Evolutionary conservation across 2,113 vertebrate genomes (phyloP).

Genomic region (Gallinago jamesoni): DNA sequence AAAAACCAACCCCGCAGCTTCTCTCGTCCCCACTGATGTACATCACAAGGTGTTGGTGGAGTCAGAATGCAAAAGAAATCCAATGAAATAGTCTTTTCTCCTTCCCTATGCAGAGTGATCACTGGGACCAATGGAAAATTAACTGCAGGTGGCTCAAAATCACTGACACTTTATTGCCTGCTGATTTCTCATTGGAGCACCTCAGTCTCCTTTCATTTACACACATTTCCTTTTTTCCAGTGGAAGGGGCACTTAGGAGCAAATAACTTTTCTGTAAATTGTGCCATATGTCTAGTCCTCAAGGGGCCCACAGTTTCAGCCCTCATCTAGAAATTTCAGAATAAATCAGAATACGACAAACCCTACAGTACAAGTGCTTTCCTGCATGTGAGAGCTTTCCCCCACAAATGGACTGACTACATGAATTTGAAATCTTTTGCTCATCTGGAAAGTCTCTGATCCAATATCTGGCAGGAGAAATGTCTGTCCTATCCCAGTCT

Average conservation of each 20-base stretch:
- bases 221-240: not conserved
- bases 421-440: slow-evolving; percentile 12
- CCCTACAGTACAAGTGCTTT: not conserved
- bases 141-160: slow-evolving; percentile 46
- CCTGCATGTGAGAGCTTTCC: not conserved
- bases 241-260: not conserved
- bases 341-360: not conserved
- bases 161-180: slow-evolving; percentile 15
- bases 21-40: not conserved
- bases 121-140: slow-evolving; percentile 29
- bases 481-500: not conserved
- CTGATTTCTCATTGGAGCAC: slow-evolving; percentile 40
- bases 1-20: not conserved
- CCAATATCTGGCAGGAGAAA: not conserved
- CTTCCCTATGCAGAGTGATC: not conserved
- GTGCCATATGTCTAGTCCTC: not conserved
- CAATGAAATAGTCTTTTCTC: not conserved
- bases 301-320: not conserved
- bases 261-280: slow-evolving; percentile 33
- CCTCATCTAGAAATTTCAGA: slow-evolving; percentile 24
- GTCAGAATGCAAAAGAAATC: not conserved
- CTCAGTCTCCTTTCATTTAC: slow-evolving; percentile 30
- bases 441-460: not conserved
- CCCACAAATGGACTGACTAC: slow-evolving; percentile 3
- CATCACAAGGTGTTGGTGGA: not conserved